A percentile compares a stretch with the other conserved stretches of the same genome.
Conservation (phyloP, 2,113 vertebrate genomes). For the Anhinga rufa region DNA sequence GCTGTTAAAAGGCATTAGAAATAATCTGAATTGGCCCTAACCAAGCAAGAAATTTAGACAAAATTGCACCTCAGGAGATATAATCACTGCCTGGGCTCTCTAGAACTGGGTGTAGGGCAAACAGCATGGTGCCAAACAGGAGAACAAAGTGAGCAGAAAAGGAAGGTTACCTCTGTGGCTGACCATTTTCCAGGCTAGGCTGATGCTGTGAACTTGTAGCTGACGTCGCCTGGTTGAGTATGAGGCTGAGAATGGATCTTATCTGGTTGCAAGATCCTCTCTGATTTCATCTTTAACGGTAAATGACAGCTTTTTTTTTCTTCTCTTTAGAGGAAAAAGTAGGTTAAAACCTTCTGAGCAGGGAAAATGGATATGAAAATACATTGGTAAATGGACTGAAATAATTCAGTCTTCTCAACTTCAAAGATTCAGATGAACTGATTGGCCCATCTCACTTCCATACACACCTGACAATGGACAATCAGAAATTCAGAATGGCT, state of each 20-base stretch:
- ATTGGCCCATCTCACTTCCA: background rate
- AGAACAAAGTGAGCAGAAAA: background rate
- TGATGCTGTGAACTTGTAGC: background rate
- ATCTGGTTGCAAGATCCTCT: background rate
- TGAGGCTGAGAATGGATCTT: background rate
- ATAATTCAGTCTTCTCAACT: background rate
- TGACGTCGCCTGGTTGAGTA: background rate
- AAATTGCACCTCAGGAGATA: background rate
- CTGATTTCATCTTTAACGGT: background rate
- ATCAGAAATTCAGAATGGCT: background rate
- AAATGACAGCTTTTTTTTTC: background rate
- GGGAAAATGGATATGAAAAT: background rate
- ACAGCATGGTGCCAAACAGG: background rate
- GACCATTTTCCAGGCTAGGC: background rate
- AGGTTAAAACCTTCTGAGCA: background rate
- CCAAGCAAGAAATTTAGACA: background rate
- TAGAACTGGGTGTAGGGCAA: background rate
- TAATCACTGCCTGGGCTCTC: background rate
- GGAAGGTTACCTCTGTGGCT: background rate
- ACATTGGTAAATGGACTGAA: background rate
- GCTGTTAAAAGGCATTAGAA: background rate
- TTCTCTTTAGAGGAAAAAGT: background rate
- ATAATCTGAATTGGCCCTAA: background rate
- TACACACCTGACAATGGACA: background rate
- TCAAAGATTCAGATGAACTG: background rate